A percentile compares a stretch with the other conserved stretches of the same genome.
Evolutionary conservation across 2,797 vertebrate genomes (phyloP).

Genomic region (Nasua narica): DNA sequence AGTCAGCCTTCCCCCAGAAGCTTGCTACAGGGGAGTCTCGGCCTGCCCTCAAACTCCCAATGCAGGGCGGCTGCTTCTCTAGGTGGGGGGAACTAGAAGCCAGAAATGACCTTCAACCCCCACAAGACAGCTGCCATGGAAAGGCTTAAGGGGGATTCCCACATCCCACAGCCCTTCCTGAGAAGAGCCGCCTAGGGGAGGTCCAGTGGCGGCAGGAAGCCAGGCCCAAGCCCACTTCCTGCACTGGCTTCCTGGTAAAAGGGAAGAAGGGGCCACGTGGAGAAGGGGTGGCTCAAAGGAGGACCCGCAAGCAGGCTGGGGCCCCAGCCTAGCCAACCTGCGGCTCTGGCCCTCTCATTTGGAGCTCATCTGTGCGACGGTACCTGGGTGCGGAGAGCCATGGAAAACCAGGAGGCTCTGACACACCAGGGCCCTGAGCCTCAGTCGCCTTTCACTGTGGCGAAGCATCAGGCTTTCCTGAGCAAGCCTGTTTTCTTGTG

Average conservation of each 20-base stretch:
- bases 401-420: not conserved
- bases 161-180: not conserved
- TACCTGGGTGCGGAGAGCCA: rapidly evolving
- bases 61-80: not conserved
- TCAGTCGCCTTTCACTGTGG: not conserved
- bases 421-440: rapidly evolving
- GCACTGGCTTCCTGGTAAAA: constrained; percentile 49
- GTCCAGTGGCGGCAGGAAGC: constrained; percentile 11
- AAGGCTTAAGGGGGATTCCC: not conserved
- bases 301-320: not conserved
- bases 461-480: not conserved
- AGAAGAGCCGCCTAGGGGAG: not conserved
- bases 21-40: not conserved
- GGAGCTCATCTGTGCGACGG: not conserved
- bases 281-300: not conserved
- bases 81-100: not conserved
- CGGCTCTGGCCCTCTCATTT: not conserved
- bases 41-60: not conserved
- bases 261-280: not conserved
- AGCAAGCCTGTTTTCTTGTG: not conserved
- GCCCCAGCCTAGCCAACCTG: not conserved
- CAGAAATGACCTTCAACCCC: not conserved
- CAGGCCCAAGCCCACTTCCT: constrained; percentile 50
- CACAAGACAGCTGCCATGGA: not conserved
- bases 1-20: not conserved